Conservation (phyloP, 2,113 vertebrate species). For the Carassius gibelio region DNA sequence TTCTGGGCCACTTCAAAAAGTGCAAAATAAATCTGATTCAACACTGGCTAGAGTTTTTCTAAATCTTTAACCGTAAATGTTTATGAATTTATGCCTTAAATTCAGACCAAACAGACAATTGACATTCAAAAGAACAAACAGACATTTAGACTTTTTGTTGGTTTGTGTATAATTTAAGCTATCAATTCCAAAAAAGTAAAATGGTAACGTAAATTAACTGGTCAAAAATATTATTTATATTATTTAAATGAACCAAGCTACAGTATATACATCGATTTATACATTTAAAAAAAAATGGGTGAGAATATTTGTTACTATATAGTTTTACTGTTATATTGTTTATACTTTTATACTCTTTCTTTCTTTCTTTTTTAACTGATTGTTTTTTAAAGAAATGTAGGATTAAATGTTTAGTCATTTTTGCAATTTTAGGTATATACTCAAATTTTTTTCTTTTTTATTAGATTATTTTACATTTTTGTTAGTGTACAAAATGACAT, state of each 20-base stretch:
- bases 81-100: neutral
- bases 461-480: neutral
- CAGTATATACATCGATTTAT: neutral
- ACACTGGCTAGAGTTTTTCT: neutral
- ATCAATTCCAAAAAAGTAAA: neutral
- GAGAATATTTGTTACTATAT: neutral
- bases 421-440: neutral
- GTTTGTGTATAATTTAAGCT: neutral
- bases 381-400: neutral
- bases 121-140: neutral
- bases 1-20: neutral
- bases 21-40: neutral
- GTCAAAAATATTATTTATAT: neutral
- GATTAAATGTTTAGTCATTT: neutral
- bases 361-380: neutral
- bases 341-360: neutral
- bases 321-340: neutral
- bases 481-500: neutral
- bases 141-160: neutral
- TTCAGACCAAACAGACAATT: neutral
- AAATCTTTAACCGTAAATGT: neutral
- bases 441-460: too few relatives aligned
- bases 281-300: neutral
- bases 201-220: neutral
- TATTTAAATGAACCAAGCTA: neutral